Base-by-base conservation (phyloP, 1,140 invertebrate species). In the Plectrocnemia conspersa region DNA sequence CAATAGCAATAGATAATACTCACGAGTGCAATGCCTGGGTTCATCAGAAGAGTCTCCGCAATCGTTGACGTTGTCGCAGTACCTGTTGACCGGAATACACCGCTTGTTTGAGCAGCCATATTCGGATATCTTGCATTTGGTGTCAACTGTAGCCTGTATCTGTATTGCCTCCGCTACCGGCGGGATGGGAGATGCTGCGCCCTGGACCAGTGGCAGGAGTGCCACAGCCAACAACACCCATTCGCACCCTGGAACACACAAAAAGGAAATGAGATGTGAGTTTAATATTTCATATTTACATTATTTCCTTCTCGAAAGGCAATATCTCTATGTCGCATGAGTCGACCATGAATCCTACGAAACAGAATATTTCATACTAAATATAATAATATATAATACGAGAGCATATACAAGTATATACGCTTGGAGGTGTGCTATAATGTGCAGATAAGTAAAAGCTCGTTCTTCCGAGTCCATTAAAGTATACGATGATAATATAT, bases 1-100 rank as follows among this genome's bases (percentile, higher is more conserved):
- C n/a, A n/a, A n/a, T n/a, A n/a, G n/a, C n/a, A n/a, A n/a, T n/a
- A n/a, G n/a, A n/a, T n/a, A n/a, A 29, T 62, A 88, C 89, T 89
- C 71, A 93, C 90, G 86, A 69, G 89, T 88, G 67, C 90, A 93
- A 68, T 85, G 85, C 63, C 86, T 77, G 22, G 86, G 83, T 68
- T 93, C 90, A 69, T 93, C 89, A 32, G 83, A 87, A 23, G 81
- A 81, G 67, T 93, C 90, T 1, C 86, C 86, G 64, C 90, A 93
- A 66, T 93, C 87, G 70, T 91, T 85, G 54, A 81, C 76, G 59
- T 84, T 83, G 68, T 93, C 87, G 73, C 90, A 93, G 70, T 82
- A 89, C 66, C 84, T 80, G 72, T 88, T 89, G 45, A 87, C 77
- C 46, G 85, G 80, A 54, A 92, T 77, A 73, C 90, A 93, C 62